These are phyloP conservation scores for Rhogogaster chlorosoma DNA, from an alignment of 2,888 invertebrate genomes.

Conservation along the genomic window DNA sequence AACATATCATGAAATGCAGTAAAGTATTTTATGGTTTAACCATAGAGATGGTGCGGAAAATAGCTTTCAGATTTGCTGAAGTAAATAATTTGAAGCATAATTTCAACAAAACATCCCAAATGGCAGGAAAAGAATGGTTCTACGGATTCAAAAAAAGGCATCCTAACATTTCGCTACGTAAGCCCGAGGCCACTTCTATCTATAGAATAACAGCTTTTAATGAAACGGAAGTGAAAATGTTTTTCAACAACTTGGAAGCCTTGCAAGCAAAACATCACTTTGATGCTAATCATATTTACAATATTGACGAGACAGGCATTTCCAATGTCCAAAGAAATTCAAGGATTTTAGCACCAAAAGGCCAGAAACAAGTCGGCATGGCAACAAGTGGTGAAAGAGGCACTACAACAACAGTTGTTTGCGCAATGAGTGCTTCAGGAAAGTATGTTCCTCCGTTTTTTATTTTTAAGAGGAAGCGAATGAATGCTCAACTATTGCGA, in stretches of 20 bases:
- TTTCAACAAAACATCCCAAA: constrained; percentile 59
- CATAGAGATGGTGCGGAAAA: constrained; percentile 57
- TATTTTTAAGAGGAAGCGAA: constrained; percentile 69
- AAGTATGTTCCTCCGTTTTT: constrained; percentile 71
- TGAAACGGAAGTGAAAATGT: constrained; percentile 57
- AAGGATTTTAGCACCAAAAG: constrained; percentile 64
- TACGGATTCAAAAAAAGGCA: constrained; percentile 49
- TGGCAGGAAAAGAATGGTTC: constrained; percentile 57
- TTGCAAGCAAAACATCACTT: constrained; percentile 54
- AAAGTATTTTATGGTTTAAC: constrained; percentile 55
- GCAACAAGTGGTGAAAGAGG: constrained; percentile 68
- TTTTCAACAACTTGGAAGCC: constrained; percentile 56
- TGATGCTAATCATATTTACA: constrained; percentile 56
- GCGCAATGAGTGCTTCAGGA: constrained; percentile 71
- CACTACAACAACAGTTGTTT: constrained; percentile 68
- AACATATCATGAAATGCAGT: constrained; percentile 45
- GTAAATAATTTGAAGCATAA: constrained; percentile 59
- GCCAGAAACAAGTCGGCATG: constrained; percentile 68
- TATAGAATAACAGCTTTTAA: constrained; percentile 61
- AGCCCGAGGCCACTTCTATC: constrained; percentile 55
- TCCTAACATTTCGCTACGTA: constrained; percentile 58
- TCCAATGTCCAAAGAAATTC: constrained; percentile 63
- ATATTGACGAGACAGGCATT: constrained; percentile 65
- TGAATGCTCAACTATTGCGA: constrained; percentile 59
- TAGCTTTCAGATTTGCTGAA: constrained; percentile 61